A percentile compares a stretch with the other conserved stretches of the same genome.
Conservation (phyloP, 2,797 vertebrate species). For the Acestrorhynchus altus region DNA sequence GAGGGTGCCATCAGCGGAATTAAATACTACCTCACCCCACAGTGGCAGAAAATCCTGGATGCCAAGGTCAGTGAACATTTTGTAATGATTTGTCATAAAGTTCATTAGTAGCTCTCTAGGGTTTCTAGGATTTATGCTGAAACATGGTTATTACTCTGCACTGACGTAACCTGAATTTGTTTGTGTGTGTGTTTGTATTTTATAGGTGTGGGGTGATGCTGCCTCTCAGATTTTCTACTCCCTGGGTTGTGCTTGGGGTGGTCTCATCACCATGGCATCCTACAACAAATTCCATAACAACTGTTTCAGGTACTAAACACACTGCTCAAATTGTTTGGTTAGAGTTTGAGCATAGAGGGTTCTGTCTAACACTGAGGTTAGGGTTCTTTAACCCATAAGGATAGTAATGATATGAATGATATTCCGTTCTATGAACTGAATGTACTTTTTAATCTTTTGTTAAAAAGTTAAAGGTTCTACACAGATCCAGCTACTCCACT, state of each 20-base stretch:
- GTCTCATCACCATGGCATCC: slow-evolving; percentile 98
- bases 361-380: not conserved
- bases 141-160: not conserved
- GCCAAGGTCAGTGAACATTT: slow-evolving; percentile 86
- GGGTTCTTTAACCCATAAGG: too few relatives aligned
- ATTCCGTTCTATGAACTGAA: too few relatives aligned
- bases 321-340: not conserved
- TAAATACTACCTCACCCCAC: slow-evolving; percentile 96
- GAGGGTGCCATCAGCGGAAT: slow-evolving; percentile 94
- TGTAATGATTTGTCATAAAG: not conserved
- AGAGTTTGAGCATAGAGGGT: not conserved
- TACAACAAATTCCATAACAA: slow-evolving; percentile 99
- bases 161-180: not conserved
- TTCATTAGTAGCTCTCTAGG: not conserved
- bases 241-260: slow-evolving; percentile 96
- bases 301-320: slow-evolving; percentile 87
- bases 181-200: slow-evolving; percentile 20
- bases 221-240: slow-evolving; percentile 99
- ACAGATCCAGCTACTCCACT: too few relatives aligned
- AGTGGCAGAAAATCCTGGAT: slow-evolving; percentile 97
- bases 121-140: not conserved
- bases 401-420: too few relatives aligned
- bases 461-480: too few relatives aligned
- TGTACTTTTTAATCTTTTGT: too few relatives aligned
- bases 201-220: slow-evolving; percentile 96